Evolutionary conservation across 2,888 invertebrate genomes (phyloP).

Genomic region (Drosophila longiperda): DNA sequence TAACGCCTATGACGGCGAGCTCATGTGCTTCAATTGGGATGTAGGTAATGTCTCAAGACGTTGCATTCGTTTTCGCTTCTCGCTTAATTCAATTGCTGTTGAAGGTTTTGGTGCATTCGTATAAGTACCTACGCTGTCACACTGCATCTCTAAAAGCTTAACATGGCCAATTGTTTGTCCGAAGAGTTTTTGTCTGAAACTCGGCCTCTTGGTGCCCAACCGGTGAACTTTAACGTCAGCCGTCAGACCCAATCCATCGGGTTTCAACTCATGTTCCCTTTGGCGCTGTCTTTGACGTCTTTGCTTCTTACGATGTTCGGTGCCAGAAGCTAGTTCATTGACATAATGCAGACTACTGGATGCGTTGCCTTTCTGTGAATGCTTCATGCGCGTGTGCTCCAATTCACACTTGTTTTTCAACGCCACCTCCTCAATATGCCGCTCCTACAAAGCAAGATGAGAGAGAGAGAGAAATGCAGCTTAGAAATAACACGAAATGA

Average conservation of each 20-base stretch:
- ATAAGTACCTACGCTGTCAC: slow-evolving; percentile 40
- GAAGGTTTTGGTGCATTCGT: not conserved
- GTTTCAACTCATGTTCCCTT: slow-evolving; percentile 26
- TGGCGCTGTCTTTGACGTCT: slow-evolving; percentile 64
- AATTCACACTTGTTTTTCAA: slow-evolving; percentile 76
- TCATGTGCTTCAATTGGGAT: slow-evolving; percentile 13
- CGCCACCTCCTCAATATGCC: slow-evolving; percentile 81
- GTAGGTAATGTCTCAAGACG: slow-evolving; percentile 4
- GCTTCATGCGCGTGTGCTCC: slow-evolving; percentile 59
- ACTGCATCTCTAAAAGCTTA: slow-evolving; percentile 58
- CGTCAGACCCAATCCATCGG: slow-evolving; percentile 10
- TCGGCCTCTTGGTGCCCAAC: slow-evolving; percentile 71
- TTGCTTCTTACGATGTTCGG: slow-evolving; percentile 54
- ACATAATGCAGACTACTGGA: slow-evolving; percentile 65
- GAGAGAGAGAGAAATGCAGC: not conserved
- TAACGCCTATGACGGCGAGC: not conserved
- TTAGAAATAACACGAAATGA: not conserved
- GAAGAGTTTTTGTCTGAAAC: slow-evolving; percentile 81
- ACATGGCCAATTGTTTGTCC: slow-evolving; percentile 69
- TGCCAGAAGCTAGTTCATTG: slow-evolving; percentile 59
- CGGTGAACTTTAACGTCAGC: slow-evolving; percentile 55
- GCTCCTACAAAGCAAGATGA: slow-evolving; percentile 60
- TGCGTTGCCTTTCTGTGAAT: slow-evolving; percentile 29
- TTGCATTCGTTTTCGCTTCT: slow-evolving; percentile 10
- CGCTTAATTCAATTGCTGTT: not conserved